These are phyloP conservation scores for Heliconius ethilla DNA, from an alignment of 2,888 invertebrate species.

Conservation along the genomic window DNA sequence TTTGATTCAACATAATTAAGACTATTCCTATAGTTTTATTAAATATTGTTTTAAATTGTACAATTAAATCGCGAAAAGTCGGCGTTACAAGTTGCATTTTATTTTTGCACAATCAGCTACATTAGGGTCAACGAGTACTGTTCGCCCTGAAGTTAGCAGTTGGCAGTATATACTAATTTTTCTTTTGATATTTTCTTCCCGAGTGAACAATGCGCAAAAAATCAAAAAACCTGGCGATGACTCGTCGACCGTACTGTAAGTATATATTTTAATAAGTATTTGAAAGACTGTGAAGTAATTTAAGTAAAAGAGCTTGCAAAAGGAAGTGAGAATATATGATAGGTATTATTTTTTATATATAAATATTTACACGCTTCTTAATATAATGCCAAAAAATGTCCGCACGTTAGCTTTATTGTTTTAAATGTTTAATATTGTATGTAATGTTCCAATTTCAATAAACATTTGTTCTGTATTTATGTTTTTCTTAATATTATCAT, in stretches of 20 bases:
- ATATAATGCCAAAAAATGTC: conserved; percentile 44
- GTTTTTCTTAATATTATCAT: no score
- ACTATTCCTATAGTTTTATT: not conserved
- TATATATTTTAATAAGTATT: conserved; percentile 24
- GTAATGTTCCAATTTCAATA: conserved; percentile 31
- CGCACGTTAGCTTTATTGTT: conserved; percentile 35
- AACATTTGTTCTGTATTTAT: conserved; percentile 5
- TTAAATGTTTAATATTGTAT: conserved; percentile 16
- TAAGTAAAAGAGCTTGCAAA: conserved; percentile 45
- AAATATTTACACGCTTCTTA: conserved; percentile 53
- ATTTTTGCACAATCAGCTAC: conserved; percentile 6
- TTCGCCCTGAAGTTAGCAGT: no score
- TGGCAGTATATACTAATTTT: no score
- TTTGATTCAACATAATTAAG: conserved; percentile 7
- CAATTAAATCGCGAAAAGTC: not conserved
- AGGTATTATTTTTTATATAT: conserved; percentile 52
- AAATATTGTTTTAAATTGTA: not conserved
- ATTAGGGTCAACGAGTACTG: not conserved
- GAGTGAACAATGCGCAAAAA: not conserved
- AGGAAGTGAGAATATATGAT: conserved; percentile 67
- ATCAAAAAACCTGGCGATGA: not conserved
- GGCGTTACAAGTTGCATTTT: conserved; percentile 35
- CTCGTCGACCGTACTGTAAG: conserved; percentile 11
- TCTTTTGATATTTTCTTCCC: not conserved
- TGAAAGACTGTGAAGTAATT: conserved; percentile 46